A percentile compares a stretch with the other conserved stretches of the same genome.
Conservation (phyloP, 2,797 vertebrate species). For the Cephalopachus bancanus region DNA sequence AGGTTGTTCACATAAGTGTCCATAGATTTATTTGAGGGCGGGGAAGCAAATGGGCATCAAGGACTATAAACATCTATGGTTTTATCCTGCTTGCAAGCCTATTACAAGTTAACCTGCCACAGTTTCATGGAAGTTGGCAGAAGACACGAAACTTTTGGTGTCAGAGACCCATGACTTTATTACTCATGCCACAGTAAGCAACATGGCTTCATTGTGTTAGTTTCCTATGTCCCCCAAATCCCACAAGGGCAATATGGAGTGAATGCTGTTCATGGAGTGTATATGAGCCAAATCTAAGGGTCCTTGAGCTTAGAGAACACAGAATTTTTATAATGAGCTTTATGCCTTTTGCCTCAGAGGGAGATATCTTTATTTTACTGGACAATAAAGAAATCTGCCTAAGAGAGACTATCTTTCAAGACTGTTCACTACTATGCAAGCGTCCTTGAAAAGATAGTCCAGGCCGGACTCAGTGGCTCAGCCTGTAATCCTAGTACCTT, state of each 20-base stretch:
- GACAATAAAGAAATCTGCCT: neutral
- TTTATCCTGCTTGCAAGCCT: neutral
- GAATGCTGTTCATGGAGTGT: neutral
- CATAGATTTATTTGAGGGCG: neutral
- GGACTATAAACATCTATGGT: neutral
- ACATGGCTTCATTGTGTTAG: neutral
- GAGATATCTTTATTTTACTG: neutral
- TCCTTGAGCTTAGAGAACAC: neutral
- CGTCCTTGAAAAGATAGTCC: conserved; percentile 37
- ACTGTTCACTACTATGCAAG: neutral
- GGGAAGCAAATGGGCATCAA: neutral
- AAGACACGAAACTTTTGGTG: neutral
- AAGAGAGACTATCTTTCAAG: conserved; percentile 43
- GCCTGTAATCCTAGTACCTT: too few relatives aligned
- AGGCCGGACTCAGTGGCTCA: neutral
- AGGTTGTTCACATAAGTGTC: neutral
- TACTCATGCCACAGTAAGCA: neutral
- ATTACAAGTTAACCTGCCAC: neutral
- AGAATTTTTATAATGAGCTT: neutral
- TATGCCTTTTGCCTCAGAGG: neutral
- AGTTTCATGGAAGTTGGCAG: neutral
- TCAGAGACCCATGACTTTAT: conserved; percentile 42
- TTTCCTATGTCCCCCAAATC: neutral
- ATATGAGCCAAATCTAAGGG: neutral
- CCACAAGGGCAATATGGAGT: neutral